Evolutionary conservation across 2,888 invertebrate species (phyloP).

Genomic region (Nipponacmea schrenckii): DNA sequence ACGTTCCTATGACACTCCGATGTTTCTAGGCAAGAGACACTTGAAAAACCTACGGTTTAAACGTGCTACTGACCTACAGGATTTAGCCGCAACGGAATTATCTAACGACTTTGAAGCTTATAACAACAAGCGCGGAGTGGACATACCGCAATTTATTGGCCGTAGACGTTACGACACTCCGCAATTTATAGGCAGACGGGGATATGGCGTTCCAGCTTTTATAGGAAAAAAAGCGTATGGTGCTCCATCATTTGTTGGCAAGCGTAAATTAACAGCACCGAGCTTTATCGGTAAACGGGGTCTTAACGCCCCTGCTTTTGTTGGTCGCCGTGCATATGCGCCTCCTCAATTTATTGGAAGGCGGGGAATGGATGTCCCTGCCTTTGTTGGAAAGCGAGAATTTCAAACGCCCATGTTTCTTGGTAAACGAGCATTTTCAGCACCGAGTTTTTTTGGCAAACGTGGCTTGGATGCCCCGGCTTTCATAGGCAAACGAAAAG

Average conservation of each 20-base stretch:
- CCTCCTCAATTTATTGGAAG: neutral
- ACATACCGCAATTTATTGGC: neutral
- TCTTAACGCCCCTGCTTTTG: neutral
- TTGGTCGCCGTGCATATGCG: neutral
- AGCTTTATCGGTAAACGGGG: neutral
- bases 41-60: neutral
- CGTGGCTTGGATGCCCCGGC: neutral
- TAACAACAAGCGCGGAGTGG: neutral
- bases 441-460: neutral
- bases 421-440: neutral
- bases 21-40: neutral
- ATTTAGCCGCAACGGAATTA: neutral
- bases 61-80: neutral
- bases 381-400: neutral
- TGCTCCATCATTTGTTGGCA: constrained; percentile 4
- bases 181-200: neutral
- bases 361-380: neutral
- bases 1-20: neutral
- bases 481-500: constrained; percentile 8
- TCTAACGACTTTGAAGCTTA: neutral
- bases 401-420: constrained; percentile 3
- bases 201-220: neutral
- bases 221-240: neutral
- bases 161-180: neutral
- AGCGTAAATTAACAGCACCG: neutral